A percentile compares a stretch with the other conserved stretches of the same genome.
phyloP scores from a whole-genome alignment of 2,888 invertebrate genomes.

The Cryptus armator region DNA sequence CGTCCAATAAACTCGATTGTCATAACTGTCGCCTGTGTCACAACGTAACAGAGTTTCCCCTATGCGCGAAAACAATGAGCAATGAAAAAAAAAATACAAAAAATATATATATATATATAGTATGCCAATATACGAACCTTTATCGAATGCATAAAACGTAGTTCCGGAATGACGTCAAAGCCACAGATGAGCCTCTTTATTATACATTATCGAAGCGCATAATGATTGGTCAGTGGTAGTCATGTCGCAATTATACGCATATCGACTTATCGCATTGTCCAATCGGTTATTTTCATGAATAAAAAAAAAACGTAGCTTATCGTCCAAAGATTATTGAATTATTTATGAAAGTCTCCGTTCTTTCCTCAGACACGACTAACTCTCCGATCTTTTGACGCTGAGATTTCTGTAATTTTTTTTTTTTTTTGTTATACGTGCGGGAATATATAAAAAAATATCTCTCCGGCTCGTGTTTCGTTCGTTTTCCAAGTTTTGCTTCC shows the following conservation, averaged over 20 bases:
- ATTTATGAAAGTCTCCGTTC: constrained; percentile 22
- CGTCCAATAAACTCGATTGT: neutral
- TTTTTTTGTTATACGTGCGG: neutral
- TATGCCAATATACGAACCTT: constrained; percentile 27
- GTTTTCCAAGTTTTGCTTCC: neutral
- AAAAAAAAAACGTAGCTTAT: neutral
- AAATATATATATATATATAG: neutral
- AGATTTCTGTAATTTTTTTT: neutral
- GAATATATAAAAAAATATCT: neutral
- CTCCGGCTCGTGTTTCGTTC: neutral
- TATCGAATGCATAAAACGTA: constrained; percentile 69
- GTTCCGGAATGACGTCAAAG: constrained; percentile 63
- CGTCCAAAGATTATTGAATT: constrained; percentile 9
- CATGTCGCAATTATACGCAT: constrained; percentile 25
- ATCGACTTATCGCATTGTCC: too few species aligned
- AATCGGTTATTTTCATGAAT: neutral
- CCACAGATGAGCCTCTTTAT: constrained; percentile 35
- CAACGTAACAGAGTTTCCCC: too few species aligned
- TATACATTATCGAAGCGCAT: constrained; percentile 39
- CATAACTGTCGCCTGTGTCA: neutral
- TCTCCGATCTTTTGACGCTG: neutral
- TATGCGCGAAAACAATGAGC: constrained; percentile 27
- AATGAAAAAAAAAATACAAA: neutral
- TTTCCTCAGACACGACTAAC: neutral
- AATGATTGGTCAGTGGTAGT: constrained; percentile 56